Evolutionary conservation across 2,797 vertebrate species (phyloP).

Genomic region (Garrulus glandarius): DNA sequence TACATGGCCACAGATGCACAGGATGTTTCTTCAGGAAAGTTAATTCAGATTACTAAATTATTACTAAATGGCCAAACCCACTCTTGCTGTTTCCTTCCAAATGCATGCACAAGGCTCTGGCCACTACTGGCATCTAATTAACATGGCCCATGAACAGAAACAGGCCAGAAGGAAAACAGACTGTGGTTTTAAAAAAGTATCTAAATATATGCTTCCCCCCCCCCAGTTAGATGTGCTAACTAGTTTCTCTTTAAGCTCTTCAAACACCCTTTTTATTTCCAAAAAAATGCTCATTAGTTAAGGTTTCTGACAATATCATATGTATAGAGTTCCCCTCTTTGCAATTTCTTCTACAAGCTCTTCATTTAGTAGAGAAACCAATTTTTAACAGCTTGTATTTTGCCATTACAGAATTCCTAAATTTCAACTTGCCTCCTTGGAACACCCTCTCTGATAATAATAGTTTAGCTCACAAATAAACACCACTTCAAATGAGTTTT

Average conservation of each 20-base stretch:
- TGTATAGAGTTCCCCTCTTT: background rate
- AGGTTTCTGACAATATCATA: background rate
- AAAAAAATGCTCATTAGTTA: background rate
- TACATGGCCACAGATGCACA: background rate
- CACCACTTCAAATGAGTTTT: background rate
- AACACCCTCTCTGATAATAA: background rate
- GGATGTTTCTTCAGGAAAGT: background rate
- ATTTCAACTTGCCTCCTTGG: background rate
- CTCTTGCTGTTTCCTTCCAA: background rate
- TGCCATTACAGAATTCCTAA: background rate
- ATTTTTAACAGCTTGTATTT: background rate
- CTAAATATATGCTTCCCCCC: background rate
- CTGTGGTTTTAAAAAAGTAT: background rate
- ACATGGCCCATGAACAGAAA: background rate
- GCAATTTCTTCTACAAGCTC: background rate
- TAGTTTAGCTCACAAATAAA: background rate
- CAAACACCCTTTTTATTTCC: background rate
- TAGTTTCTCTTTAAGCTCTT: background rate
- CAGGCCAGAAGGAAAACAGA: background rate
- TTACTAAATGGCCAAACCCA: background rate
- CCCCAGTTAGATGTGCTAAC: background rate
- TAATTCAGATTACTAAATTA: background rate
- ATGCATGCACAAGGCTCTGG: background rate
- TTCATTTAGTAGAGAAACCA: background rate
- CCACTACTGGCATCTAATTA: background rate